phyloP scores from a whole-genome alignment of 1,140 invertebrate species.

The Schlechtendalia chinensis region DNA sequence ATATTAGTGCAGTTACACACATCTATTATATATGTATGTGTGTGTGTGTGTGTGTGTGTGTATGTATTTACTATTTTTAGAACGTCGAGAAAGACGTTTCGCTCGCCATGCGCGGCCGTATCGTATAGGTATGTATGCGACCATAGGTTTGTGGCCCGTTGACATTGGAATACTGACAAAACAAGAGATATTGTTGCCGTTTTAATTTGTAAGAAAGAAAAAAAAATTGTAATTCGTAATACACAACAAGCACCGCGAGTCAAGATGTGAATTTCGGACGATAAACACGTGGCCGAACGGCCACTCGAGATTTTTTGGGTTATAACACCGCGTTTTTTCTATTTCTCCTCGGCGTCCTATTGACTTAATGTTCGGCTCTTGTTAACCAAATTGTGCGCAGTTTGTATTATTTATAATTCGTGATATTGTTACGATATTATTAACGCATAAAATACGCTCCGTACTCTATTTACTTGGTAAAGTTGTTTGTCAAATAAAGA shows the following conservation, averaged over 20 bases:
- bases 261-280: not conserved
- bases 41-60: too few species aligned
- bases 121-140: too few species aligned
- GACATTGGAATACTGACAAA: slow-evolving; percentile 32
- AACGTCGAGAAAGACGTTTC: not conserved
- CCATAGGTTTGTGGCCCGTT: not conserved
- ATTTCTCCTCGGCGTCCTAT: not conserved
- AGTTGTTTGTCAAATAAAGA: too few species aligned
- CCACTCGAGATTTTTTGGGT: slow-evolving; percentile 10
- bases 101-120: not conserved
- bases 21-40: too few species aligned
- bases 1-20: too few species aligned
- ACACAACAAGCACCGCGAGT: not conserved
- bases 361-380: not conserved
- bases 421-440: too few species aligned
- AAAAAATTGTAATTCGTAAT: not conserved
- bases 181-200: slow-evolving; percentile 16
- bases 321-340: not conserved
- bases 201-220: not conserved
- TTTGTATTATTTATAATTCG: too few species aligned
- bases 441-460: too few species aligned
- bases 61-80: slow-evolving; percentile 15
- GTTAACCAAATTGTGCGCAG: not conserved
- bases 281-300: not conserved
- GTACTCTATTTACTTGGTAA: too few species aligned